These are phyloP conservation scores for Lucifuga dentata DNA, from an alignment of 2,113 vertebrate species.

Conservation along the genomic window DNA sequence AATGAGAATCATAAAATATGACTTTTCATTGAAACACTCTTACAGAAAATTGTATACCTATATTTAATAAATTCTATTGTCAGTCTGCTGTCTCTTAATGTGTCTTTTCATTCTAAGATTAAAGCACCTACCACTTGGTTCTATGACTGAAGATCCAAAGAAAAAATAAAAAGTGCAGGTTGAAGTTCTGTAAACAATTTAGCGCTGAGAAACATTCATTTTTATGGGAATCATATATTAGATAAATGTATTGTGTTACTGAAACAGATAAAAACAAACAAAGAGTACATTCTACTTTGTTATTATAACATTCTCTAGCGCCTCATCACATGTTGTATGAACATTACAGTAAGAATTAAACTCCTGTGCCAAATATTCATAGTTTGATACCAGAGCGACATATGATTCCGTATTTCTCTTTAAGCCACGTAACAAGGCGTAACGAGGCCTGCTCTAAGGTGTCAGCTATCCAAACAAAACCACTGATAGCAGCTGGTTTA, in stretches of 20 bases:
- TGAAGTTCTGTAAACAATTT: too few relatives aligned
- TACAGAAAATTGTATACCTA: slow-evolving; percentile 28
- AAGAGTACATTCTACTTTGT: too few relatives aligned
- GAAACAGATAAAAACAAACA: too few relatives aligned
- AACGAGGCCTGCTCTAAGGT: slow-evolving; percentile 36
- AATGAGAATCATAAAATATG: slow-evolving; percentile 79
- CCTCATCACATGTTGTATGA: slow-evolving; percentile 24
- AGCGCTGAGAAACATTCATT: too few relatives aligned
- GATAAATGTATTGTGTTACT: too few relatives aligned
- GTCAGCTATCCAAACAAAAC: slow-evolving; percentile 33
- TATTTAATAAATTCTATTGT: slow-evolving; percentile 42
- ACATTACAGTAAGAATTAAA: slow-evolving; percentile 39
- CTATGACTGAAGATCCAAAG: too few relatives aligned
- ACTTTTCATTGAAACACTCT: slow-evolving; percentile 51
- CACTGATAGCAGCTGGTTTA: slow-evolving; percentile 38
- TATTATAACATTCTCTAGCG: too few relatives aligned
- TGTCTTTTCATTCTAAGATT: slow-evolving; percentile 22
- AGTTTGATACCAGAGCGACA: slow-evolving; percentile 66
- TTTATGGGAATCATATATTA: too few relatives aligned
- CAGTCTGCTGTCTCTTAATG: background rate
- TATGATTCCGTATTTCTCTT: slow-evolving; percentile 31
- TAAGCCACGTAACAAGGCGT: slow-evolving; percentile 38
- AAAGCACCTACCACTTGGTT: background rate
- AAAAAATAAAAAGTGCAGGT: background rate
- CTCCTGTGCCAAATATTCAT: slow-evolving; percentile 52